Evolutionary conservation across 1,140 invertebrate genomes (phyloP), one percentile per base, ranked within the genome.

Genomic region (Sesamia nonagrioides): DNA sequence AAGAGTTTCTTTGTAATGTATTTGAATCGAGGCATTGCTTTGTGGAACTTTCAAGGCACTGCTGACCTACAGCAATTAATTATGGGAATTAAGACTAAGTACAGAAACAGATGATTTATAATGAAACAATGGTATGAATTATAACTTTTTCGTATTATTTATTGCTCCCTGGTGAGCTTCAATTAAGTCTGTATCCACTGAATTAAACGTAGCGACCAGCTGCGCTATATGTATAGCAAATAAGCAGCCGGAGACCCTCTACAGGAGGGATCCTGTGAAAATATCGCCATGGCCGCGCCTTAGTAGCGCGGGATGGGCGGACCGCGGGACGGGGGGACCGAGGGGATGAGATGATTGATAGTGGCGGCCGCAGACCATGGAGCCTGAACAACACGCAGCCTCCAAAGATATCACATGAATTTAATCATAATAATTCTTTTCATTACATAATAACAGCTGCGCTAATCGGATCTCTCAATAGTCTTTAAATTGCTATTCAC

Each of bases 281-380:
- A 81, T 81, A 80, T 80, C 61, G 72, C 77, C 58, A 66, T 35
- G 45, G 69, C 69, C 50, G 71, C 58, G 69, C 42, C 17, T 18
- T 11, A 11, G 8, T 11, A 11, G 8, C 50, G 50, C 63, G 18
- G 54, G 4, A 42, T 45, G 56, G 66, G 54, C 69, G 78, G n/a
- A n/a, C n/a, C n/a, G n/a, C n/a, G n/a, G 48, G 27, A 6, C 42
- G 37, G 61, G 13, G 50, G 45, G 2, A n/a, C 48, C 61, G 42
- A 60, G 80, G 74, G 69, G 71, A 60, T 18, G 66, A 61, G 73
- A 78, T 81, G 80, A 81, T 81, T 81, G 75, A 81, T 81, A 78
- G 58, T 60, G 66, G 40, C 66, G 42, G 18, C 54, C 54, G 69
- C 58, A 48, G 15, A 17, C 56, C 56, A 58, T 33, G 54, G 18